Percentiles rank a stretch among this genome's conserved stretches.
Conservation (phyloP, 1,140 invertebrate species). For the Tetramorium parvispinum region DNA sequence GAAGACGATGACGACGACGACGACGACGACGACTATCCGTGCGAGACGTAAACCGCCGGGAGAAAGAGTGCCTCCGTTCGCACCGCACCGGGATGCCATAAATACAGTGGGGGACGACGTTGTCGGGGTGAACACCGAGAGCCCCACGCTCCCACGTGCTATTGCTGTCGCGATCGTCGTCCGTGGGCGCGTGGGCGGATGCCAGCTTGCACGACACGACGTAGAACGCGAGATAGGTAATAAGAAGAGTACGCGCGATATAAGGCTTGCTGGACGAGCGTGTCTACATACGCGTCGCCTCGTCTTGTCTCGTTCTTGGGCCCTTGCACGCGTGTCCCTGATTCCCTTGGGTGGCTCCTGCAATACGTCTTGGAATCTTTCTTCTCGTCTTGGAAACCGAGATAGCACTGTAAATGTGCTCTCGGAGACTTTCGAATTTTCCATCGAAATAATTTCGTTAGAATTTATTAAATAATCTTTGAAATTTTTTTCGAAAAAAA, state of each 20-base stretch:
- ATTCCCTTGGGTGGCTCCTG: slow-evolving; percentile 58
- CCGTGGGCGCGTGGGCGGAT: slow-evolving; percentile 73
- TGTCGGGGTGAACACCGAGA: slow-evolving; percentile 52
- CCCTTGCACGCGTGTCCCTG: slow-evolving; percentile 54
- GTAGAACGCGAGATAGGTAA: slow-evolving; percentile 40
- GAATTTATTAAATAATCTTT: neutral
- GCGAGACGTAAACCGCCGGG: slow-evolving; percentile 57
- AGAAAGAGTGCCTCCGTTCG: slow-evolving; percentile 70
- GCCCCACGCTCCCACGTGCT: slow-evolving; percentile 63
- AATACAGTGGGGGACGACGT: slow-evolving; percentile 64
- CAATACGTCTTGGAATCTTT: slow-evolving; percentile 18
- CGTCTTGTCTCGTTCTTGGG: slow-evolving; percentile 46
- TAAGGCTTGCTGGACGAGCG: slow-evolving; percentile 65
- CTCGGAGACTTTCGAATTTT: neutral
- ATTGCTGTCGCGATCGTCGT: slow-evolving; percentile 36
- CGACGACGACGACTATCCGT: slow-evolving; percentile 27
- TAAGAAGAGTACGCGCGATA: slow-evolving; percentile 49
- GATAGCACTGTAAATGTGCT: neutral
- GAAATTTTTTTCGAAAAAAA: neutral
- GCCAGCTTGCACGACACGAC: slow-evolving; percentile 71
- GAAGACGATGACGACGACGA: neutral
- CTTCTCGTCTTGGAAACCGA: neutral
- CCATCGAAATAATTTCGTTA: neutral
- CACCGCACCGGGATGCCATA: slow-evolving; percentile 64
- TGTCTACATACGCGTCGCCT: slow-evolving; percentile 66